Percentiles rank a stretch among this genome's conserved stretches.
Evolutionary conservation across 1,140 invertebrate species (phyloP).

Genomic region (Homarus americanus): DNA sequence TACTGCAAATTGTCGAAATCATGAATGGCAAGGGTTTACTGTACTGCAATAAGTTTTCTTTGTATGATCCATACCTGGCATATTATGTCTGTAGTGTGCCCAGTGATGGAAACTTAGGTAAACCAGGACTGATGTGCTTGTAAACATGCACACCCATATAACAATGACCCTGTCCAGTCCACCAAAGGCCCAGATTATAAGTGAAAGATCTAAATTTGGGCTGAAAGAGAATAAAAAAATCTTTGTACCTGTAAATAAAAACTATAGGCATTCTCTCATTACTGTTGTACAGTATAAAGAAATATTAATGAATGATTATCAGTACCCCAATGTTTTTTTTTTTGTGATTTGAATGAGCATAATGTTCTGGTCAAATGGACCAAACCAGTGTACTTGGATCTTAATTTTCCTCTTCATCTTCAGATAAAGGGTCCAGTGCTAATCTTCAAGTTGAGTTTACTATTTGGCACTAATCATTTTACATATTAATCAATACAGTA

Average conservation of each 20-base stretch:
- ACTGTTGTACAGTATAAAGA: not conserved
- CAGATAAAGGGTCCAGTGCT: no score
- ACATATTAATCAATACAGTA: no score
- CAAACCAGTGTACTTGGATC: no score
- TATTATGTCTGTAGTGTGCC: conserved; percentile 77
- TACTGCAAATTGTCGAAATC: no score
- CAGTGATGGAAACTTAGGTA: conserved; percentile 82
- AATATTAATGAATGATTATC: no score
- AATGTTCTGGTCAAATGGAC: no score
- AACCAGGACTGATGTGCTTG: conserved; percentile 79
- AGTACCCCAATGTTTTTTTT: no score
- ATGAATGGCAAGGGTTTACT: no score
- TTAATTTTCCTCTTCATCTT: no score
- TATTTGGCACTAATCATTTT: no score
- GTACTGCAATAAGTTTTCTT: not conserved
- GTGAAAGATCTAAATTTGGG: conserved; percentile 80
- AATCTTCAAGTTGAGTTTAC: no score
- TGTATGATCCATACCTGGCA: conserved; percentile 61
- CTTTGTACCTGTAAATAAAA: not conserved
- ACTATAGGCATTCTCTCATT: not conserved
- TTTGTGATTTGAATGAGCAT: no score
- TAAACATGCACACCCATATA: conserved; percentile 82
- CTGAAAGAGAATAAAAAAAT: conserved; percentile 77
- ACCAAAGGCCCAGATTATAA: conserved; percentile 81
- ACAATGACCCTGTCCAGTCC: conserved; percentile 80